phyloP scores from a whole-genome alignment of 2,888 invertebrate species.

The Brenthis daphne region DNA sequence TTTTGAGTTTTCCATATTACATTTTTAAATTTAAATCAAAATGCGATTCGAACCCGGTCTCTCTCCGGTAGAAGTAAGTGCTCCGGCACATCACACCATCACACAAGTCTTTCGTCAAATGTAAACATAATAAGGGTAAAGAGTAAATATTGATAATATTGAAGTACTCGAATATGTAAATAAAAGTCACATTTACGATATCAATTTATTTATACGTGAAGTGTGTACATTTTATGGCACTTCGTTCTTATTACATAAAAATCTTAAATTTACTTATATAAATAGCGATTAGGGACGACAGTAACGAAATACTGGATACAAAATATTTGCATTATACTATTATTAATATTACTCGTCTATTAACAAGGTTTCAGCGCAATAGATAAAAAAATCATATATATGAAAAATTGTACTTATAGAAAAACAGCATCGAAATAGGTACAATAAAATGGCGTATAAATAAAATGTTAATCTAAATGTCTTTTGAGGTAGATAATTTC shows the following conservation, averaged over 20 bases:
- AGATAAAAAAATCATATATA: neutral
- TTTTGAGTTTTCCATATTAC: too few species aligned
- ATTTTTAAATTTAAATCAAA: too few species aligned
- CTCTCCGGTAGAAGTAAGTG: too few species aligned
- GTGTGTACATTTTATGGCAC: constrained; percentile 72
- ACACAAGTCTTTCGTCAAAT: too few species aligned
- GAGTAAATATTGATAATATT: neutral
- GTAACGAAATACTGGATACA: constrained; percentile 27
- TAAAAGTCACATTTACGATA: constrained; percentile 26
- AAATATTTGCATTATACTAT: constrained; percentile 22
- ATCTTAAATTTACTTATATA: constrained; percentile 42
- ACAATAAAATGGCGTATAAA: neutral
- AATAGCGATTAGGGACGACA: constrained; percentile 37
- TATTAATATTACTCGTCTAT: too few species aligned
- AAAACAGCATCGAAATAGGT: too few species aligned
- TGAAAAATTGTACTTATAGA: too few species aligned
- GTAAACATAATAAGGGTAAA: too few species aligned
- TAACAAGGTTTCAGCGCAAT: constrained; percentile 8
- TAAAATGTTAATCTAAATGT: neutral
- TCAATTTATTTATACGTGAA: constrained; percentile 47
- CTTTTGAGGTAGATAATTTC: constrained; percentile 15
- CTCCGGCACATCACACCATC: too few species aligned
- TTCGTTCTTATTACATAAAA: constrained; percentile 54
- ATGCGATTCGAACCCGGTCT: too few species aligned
- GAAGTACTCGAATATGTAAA: neutral